phyloP scores from a whole-genome alignment of 2,888 invertebrate genomes.

The Epirrhoe tristata region DNA sequence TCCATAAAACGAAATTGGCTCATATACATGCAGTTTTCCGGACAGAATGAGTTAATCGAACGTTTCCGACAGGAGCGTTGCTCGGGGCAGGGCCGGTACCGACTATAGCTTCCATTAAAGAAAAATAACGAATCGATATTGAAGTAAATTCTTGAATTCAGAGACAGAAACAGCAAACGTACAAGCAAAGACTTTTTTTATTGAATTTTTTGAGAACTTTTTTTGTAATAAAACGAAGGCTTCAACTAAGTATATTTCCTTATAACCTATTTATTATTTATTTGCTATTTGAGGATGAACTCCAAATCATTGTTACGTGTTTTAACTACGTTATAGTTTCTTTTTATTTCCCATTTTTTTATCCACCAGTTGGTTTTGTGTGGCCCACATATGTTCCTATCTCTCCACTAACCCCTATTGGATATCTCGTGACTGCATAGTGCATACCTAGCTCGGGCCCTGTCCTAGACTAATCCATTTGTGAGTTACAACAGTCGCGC shows the following conservation, averaged over 20 bases:
- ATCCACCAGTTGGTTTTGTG: too few species aligned
- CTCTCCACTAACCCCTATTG: neutral
- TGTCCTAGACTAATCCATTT: constrained; percentile 78
- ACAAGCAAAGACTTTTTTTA: too few species aligned
- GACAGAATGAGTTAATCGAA: constrained; percentile 63
- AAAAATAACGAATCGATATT: neutral
- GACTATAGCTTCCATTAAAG: neutral
- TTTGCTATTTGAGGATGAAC: too few species aligned
- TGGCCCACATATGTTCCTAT: neutral
- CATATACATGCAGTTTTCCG: constrained; percentile 49
- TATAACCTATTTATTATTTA: too few species aligned
- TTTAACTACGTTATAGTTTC: too few species aligned
- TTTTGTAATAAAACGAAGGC: too few species aligned
- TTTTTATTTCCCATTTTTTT: too few species aligned
- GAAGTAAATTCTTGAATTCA: neutral
- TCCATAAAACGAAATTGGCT: constrained; percentile 34
- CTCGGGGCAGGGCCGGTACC: constrained; percentile 1
- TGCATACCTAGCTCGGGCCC: constrained; percentile 9
- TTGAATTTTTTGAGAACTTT: too few species aligned
- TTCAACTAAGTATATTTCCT: too few species aligned
- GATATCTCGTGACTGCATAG: neutral
- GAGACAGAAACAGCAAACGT: too few species aligned
- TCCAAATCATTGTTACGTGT: too few species aligned
- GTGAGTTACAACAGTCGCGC: constrained; percentile 58
- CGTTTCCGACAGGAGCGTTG: constrained; percentile 34